These are phyloP conservation scores for Phrynosoma blainvillii DNA, from an alignment of 2,113 vertebrate species.

Conservation along the genomic window DNA sequence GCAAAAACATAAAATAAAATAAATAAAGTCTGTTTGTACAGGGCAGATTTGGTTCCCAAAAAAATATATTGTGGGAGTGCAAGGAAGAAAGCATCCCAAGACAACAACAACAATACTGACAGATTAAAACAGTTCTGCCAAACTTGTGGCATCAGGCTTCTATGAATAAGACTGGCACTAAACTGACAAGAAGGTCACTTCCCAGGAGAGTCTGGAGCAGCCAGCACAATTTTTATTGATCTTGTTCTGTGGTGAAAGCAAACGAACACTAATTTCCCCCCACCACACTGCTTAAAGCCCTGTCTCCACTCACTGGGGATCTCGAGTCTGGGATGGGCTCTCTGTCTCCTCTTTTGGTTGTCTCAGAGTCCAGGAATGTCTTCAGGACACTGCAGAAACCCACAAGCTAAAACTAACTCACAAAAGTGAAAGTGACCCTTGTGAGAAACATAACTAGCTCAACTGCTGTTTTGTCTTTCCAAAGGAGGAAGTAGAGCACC, in stretches of 20 bases:
- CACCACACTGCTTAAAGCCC: neutral
- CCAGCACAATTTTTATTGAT: slow-evolving; percentile 16
- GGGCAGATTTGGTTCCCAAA: slow-evolving; percentile 3
- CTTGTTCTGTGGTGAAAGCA: slow-evolving; percentile 21
- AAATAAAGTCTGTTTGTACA: slow-evolving; percentile 16
- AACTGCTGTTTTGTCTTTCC: neutral
- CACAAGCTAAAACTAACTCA: slow-evolving; percentile 17
- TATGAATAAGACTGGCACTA: slow-evolving; percentile 17
- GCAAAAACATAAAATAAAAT: neutral
- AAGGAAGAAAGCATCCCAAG: slow-evolving; percentile 28
- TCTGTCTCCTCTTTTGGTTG: slow-evolving; percentile 12
- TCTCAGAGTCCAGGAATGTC: slow-evolving; percentile 23
- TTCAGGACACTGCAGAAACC: slow-evolving; percentile 19
- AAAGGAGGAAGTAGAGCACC: neutral
- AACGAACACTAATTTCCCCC: neutral
- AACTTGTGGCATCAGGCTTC: neutral
- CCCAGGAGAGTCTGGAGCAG: slow-evolving; percentile 14
- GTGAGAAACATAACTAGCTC: neutral
- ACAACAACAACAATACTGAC: neutral
- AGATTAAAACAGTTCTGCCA: slow-evolving; percentile 9
- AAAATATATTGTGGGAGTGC: neutral
- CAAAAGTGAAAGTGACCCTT: slow-evolving; percentile 28
- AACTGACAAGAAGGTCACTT: slow-evolving; percentile 10
- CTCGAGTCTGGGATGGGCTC: slow-evolving; percentile 28
- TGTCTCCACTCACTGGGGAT: slow-evolving; percentile 25